Base-by-base conservation (phyloP, 2,113 vertebrate species). In the Myotis yumanensis region DNA sequence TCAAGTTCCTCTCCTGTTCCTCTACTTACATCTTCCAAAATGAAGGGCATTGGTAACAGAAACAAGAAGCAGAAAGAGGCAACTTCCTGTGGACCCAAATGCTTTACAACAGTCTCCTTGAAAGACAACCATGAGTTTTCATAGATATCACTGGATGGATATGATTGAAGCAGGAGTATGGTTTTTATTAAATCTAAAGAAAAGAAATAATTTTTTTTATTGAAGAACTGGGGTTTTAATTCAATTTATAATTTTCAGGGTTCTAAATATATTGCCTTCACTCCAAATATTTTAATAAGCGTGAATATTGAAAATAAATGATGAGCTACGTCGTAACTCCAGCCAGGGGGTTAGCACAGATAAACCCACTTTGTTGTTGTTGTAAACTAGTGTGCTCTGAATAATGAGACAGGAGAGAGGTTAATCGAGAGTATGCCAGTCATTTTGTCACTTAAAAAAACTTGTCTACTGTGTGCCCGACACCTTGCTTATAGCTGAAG, bases 21-120 rank as follows among this genome's bases (percentile, higher is more conserved):
- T 75, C 54, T 48, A 2, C 16, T 73, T 30, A 75, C 3, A 20
- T 48, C 40, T 59, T 75, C 18, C 25, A 20, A 18, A 46, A 57
- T 64, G 25, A 64, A 40, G 20, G 32, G n/a, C 80, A 90, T 93
- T 15, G 90, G 95, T 62, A 28, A 85, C 40, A 0, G 51, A 68
- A 69, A 85, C 7, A 64, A 57, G 37, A 86, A 94, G 40, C 43
- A 93, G 30, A 25, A 72, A 17, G 7, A 83, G 22, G 68, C 35
- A 35, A 76, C 2, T 69, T 79, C 22, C 32, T 66, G 11, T 7
- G 46, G 69, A 51, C 68, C 91, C 72, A 30, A 95, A 54, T 17
- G 11, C 72, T 81, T 95, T 97, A 96, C 59, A 88, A n/a, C 1
- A 28, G 15, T 20, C 35, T 73, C 59, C 43, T 43, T 86, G 48